Conservation (phyloP, 2,113 vertebrate species). For the Sapajus apella region DNA sequence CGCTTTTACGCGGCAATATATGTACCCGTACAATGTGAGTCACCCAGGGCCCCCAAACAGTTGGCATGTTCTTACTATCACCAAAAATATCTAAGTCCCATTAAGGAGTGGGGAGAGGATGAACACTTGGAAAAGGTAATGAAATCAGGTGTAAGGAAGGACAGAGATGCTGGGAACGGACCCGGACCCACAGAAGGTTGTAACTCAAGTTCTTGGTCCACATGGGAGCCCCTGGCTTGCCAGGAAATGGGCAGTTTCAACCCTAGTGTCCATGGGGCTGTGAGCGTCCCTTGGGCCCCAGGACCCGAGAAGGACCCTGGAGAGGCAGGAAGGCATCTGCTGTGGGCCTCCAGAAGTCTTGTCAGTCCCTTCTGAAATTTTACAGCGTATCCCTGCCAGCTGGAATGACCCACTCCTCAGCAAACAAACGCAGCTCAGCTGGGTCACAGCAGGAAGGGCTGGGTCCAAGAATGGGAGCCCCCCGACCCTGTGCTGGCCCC, state of each 20-base stretch:
- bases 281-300: not conserved
- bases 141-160: not conserved
- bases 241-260: not conserved
- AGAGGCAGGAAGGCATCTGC: not conserved
- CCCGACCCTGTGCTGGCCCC: accelerated
- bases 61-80: not conserved
- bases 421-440: not conserved
- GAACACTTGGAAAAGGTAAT: not conserved
- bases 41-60: not conserved
- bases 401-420: not conserved
- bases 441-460: not conserved
- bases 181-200: not conserved
- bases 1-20: not conserved
- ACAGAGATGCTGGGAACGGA: not conserved
- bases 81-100: not conserved
- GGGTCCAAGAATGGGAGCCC: not conserved
- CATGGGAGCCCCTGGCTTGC: not conserved
- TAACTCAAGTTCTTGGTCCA: not conserved
- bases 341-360: not conserved
- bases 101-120: not conserved
- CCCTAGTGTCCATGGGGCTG: not conserved
- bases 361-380: not conserved
- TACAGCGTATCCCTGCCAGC: not conserved
- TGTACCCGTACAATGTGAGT: not conserved
- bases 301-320: not conserved